A percentile compares a stretch with the other conserved stretches of the same genome.
Conservation (phyloP, 2,113 vertebrate species). For the Periophthalmodon schlosseri region DNA sequence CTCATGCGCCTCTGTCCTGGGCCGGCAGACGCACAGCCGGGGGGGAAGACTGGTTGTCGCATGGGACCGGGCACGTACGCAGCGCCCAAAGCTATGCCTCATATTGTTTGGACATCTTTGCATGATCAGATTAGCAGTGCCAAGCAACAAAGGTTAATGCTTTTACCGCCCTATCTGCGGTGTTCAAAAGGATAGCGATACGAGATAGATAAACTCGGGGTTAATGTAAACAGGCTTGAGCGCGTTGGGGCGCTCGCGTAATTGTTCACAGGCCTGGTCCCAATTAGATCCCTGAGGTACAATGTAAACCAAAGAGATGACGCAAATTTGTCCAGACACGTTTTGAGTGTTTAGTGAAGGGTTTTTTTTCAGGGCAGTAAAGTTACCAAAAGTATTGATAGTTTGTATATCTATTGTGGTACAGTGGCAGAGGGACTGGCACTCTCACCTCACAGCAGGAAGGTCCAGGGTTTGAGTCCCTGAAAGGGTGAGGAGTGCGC, state of each 20-base stretch:
- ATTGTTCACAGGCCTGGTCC: background rate
- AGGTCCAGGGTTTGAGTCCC: no score
- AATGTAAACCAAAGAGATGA: background rate
- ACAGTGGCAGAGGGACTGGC: no score
- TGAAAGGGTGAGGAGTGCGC: no score
- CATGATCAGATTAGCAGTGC: constrained; percentile 22
- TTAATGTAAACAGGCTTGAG: background rate
- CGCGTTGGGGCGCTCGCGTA: background rate
- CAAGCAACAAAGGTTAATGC: constrained; percentile 13
- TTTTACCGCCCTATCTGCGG: background rate
- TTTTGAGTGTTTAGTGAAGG: background rate
- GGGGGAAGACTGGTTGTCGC: constrained; percentile 57
- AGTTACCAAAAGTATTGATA: no score
- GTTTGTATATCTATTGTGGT: no score
- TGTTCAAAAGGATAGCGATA: background rate
- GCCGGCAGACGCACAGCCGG: constrained; percentile 47
- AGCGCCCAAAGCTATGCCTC: constrained; percentile 29
- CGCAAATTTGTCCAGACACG: background rate
- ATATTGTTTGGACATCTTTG: constrained; percentile 5
- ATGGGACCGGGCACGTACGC: constrained; percentile 16
- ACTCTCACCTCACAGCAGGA: no score
- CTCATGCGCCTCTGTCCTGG: constrained; percentile 25
- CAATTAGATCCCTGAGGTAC: background rate
- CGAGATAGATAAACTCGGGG: background rate
- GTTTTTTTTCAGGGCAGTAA: no score